These are phyloP conservation scores for Oreortyx pictus DNA, from an alignment of 2,797 vertebrate genomes.

Conservation along the genomic window DNA sequence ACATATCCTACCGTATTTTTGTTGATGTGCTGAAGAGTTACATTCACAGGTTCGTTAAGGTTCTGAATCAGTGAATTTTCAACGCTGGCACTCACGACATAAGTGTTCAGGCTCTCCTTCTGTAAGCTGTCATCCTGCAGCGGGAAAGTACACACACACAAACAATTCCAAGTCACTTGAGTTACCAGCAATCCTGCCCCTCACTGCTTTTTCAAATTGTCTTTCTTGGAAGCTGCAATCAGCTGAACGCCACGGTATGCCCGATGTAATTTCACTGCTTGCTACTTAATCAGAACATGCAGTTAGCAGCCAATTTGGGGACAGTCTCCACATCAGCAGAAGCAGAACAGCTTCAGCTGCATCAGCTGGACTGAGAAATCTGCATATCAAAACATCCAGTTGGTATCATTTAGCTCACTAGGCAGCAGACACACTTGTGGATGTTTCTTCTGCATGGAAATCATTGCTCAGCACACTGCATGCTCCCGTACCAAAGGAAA, in stretches of 20 bases:
- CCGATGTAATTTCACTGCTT: background rate
- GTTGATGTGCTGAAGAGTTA: slow-evolving; percentile 82
- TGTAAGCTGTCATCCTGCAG: slow-evolving; percentile 75
- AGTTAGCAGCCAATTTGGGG: background rate
- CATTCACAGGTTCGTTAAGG: slow-evolving; percentile 81
- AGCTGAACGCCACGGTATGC: background rate
- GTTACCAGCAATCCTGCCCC: background rate
- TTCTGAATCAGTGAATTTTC: slow-evolving; percentile 78
- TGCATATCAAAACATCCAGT: background rate
- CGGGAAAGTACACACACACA: background rate
- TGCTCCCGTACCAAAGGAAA: background rate
- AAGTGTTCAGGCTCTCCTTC: slow-evolving; percentile 80
- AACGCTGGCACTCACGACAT: slow-evolving; percentile 88
- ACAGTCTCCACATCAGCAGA: background rate
- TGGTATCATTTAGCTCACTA: slow-evolving; percentile 17
- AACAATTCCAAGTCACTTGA: background rate
- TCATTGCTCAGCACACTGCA: background rate
- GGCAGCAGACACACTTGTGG: background rate
- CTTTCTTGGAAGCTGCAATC: background rate
- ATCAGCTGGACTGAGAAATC: background rate
- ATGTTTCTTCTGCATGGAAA: background rate
- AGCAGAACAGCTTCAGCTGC: background rate
- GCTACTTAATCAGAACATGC: background rate
- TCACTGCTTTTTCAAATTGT: background rate
- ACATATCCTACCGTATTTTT: slow-evolving; percentile 76